phyloP scores from a whole-genome alignment of 53 echinoderm and acorn worm genomes.

The Henricia sp. region DNA sequence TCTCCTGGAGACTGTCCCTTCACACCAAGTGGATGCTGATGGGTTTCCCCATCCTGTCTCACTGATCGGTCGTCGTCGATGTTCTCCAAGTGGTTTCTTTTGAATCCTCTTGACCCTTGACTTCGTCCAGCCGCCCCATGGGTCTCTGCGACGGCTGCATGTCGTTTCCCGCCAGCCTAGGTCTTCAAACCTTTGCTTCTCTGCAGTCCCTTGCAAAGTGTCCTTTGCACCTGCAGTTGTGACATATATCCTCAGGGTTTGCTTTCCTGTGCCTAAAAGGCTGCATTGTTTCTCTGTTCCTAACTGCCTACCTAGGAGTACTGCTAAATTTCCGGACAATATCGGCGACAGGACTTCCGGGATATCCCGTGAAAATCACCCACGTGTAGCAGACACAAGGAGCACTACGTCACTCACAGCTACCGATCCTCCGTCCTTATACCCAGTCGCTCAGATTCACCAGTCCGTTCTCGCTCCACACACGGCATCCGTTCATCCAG shows the following conservation, averaged over 20 bases:
- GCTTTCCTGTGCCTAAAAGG: not conserved
- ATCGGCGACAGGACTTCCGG: no score
- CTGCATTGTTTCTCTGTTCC: not conserved
- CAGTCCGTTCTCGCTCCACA: no score
- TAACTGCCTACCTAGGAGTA: no score
- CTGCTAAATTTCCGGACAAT: no score
- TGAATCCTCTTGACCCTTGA: not conserved
- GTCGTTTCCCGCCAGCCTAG: constrained; percentile 6
- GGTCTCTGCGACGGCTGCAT: constrained; percentile 16
- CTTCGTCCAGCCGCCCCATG: constrained; percentile 11
- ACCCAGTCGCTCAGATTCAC: no score
- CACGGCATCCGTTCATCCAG: no score
- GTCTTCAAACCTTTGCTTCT: not conserved
- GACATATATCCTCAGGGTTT: not conserved
- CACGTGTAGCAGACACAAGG: no score
- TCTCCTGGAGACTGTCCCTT: no score
- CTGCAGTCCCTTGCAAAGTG: constrained; percentile 26
- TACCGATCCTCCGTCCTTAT: no score
- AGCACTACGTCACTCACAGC: no score
- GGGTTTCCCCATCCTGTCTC: not conserved
- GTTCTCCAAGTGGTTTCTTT: not conserved
- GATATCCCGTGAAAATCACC: no score
- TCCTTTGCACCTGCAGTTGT: constrained; percentile 43
- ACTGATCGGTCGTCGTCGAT: not conserved
- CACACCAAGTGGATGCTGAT: no score